Conservation (phyloP, 2,888 invertebrate species). For the Notodonta ziczac region DNA sequence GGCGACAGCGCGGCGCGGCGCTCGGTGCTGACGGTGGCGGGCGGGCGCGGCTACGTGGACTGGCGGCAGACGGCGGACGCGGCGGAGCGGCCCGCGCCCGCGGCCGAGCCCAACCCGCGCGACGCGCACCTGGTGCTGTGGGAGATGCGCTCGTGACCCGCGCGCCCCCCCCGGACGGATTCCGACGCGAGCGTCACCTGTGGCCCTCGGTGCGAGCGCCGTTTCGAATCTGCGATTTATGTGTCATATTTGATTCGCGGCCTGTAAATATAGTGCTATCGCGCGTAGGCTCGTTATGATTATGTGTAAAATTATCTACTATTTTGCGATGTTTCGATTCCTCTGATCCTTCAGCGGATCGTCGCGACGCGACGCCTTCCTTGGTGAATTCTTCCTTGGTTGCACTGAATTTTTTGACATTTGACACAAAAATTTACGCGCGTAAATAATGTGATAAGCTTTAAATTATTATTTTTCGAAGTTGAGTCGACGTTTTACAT, state of each 20-base stretch:
- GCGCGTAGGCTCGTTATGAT: conserved; percentile 36
- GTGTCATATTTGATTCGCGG: conserved; percentile 65
- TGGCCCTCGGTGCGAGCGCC: conserved; percentile 29
- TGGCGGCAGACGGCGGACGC: conserved; percentile 91
- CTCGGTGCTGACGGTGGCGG: conserved; percentile 94
- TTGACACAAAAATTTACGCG: conserved; percentile 54
- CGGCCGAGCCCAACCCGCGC: conserved; percentile 89
- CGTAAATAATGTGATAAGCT: conserved; percentile 76
- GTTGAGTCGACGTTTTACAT: conserved; percentile 34
- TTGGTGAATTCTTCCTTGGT: no score
- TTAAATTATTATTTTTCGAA: conserved; percentile 78
- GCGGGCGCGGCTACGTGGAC: conserved; percentile 94
- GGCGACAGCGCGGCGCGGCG: conserved; percentile 83
- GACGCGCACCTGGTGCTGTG: conserved; percentile 96
- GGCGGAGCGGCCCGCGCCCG: conserved; percentile 80
- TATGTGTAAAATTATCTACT: conserved; percentile 6
- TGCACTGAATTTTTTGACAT: conserved; percentile 35
- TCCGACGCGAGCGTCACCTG: conserved; percentile 20
- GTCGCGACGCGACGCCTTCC: conserved; percentile 25
- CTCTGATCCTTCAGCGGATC: conserved; percentile 24
- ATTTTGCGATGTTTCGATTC: conserved; percentile 6
- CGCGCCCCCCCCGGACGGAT: conserved; percentile 4
- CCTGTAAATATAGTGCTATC: conserved; percentile 51
- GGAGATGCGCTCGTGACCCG: conserved; percentile 86
- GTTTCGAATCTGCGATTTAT: conserved; percentile 42